Base-by-base conservation (phyloP, 2,797 vertebrate species). In the Epinephelus coioides region DNA sequence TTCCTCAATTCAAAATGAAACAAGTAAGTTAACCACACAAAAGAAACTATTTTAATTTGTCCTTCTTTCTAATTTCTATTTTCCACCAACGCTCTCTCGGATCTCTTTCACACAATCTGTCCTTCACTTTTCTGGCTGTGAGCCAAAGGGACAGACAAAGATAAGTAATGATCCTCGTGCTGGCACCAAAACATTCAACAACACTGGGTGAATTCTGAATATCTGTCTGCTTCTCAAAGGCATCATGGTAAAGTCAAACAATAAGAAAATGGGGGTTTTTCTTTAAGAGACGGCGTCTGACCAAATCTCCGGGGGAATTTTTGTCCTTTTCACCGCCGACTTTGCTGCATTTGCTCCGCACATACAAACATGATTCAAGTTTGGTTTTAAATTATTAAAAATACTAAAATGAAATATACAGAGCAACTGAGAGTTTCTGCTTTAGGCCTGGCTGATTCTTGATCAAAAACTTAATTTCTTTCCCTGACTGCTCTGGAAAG, bases 91-190 rank as follows among this genome's bases (percentile, higher is more conserved):
- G 49, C 30, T 46, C 5, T 43, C 11, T 70, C 19, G 10, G 19
- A 2, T 65, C 53, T 34, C 71, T 51, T 38, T 73, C 73, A 44
- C 44, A 54, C 46, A 27, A n/a, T 56, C 46, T 11, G 30, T 12
- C 53, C 43, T 60, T 61, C 23, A 21, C 15, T 46, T 17, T 23
- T 14, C 34, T 54, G 62, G 51, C 51, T 0, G 6, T 9, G 64
- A 76, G 59, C 53, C 57, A 49, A 19, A 64, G 12, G 21, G 15
- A 19, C 30, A 74, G 18, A 40, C 38, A 19, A n/a, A 43, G 44
- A 78, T 46, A 11, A 67, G 34, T 10, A 57, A 62, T n/a, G 5
- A 74, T 60, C 46, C 27, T 23, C 19, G 10, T 7, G 11, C 25
- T 25, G 23, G 30, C 43, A 30, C 27, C 6, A 4, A 49, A 38